phyloP scores from a whole-genome alignment of 2,113 vertebrate species.

The Pyxicephalus adspersus region DNA sequence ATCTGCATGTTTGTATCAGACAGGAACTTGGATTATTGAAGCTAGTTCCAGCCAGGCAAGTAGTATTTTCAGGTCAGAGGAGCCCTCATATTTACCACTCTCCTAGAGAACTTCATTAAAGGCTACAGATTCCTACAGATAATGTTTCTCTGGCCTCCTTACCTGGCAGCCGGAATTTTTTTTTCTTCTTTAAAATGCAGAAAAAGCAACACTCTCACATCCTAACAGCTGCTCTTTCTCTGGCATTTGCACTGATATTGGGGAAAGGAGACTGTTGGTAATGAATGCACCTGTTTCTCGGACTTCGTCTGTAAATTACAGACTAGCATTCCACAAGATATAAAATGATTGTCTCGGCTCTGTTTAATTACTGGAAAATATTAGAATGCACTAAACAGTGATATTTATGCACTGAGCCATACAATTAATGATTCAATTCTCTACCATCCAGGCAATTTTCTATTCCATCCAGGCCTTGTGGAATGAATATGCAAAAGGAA shows the following conservation, averaged over 20 bases:
- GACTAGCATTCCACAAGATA: not conserved
- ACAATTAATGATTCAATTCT: constrained; percentile 20
- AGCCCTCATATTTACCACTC: no score
- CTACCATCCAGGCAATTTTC: constrained; percentile 15
- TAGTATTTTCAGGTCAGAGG: no score
- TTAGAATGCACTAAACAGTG: constrained; percentile 23
- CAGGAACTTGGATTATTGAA: no score
- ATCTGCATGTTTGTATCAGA: no score
- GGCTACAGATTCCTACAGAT: no score
- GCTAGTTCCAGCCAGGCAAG: no score
- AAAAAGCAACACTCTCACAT: not conserved
- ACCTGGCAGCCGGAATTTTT: not conserved
- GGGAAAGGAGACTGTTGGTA: not conserved
- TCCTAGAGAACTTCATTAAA: no score
- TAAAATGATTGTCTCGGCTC: constrained; percentile 26
- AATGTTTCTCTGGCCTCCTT: not conserved
- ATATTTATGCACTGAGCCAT: constrained; percentile 17
- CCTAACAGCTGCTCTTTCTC: constrained; percentile 13
- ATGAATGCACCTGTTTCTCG: constrained; percentile 31
- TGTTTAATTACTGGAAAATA: constrained; percentile 44
- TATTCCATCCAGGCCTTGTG: constrained; percentile 18
- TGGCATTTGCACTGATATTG: not conserved
- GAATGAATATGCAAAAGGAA: constrained; percentile 32
- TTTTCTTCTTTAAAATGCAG: not conserved
- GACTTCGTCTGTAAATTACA: not conserved